A percentile compares a stretch with the other conserved stretches of the same genome.
These are phyloP conservation scores for Aphelinus atriplicis DNA, from an alignment of 1,140 invertebrate species.

Conservation along the genomic window DNA sequence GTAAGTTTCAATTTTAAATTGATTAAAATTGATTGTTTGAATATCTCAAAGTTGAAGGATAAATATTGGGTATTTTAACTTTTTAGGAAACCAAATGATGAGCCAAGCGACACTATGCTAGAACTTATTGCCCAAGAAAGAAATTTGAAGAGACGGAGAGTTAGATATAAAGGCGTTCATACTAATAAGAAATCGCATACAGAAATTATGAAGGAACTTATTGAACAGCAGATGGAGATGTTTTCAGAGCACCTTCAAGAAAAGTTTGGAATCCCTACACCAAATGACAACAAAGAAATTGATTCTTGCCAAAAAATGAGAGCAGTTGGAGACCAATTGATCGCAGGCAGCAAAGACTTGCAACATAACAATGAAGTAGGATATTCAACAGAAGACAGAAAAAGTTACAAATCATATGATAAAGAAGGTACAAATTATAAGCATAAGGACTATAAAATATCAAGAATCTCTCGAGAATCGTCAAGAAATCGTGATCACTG, in stretches of 20 bases:
- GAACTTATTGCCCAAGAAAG: slow-evolving; percentile 70
- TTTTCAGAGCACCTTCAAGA: slow-evolving; percentile 53
- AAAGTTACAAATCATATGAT: background rate
- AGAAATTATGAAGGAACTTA: slow-evolving; percentile 72
- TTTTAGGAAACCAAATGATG: slow-evolving; percentile 47
- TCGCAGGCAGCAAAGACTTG: too few species aligned
- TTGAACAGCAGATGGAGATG: slow-evolving; percentile 70
- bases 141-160: slow-evolving; percentile 71
- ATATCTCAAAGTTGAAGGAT: background rate
- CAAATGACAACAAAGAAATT: background rate
- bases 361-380: too few species aligned
- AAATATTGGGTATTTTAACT: background rate
- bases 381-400: background rate
- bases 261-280: slow-evolving; percentile 21
- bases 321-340: too few species aligned
- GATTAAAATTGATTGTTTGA: slow-evolving; percentile 34
- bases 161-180: slow-evolving; percentile 72
- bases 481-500: too few species aligned
- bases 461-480: background rate
- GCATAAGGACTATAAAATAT: background rate
- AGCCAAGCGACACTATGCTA: slow-evolving; percentile 52
- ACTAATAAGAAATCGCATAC: slow-evolving; percentile 72
- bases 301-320: background rate
- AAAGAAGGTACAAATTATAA: background rate
- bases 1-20: slow-evolving; percentile 49